phyloP scores from a whole-genome alignment of 2,888 invertebrate genomes.

The Sinotaia quadrata region DNA sequence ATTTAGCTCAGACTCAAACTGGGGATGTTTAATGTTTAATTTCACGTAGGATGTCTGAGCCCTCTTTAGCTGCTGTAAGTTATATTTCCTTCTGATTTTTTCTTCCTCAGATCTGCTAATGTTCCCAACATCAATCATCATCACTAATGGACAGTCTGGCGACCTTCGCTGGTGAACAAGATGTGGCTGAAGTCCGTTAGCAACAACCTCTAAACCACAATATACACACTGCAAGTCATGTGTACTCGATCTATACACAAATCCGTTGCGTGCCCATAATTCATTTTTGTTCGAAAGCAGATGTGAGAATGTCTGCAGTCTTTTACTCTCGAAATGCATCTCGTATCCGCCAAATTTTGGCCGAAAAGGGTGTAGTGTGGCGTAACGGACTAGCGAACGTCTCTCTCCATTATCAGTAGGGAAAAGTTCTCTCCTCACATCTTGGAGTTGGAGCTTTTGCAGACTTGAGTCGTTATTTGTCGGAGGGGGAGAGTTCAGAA shows the following conservation, averaged over 20 bases:
- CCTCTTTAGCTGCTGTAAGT: background rate
- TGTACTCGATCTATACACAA: background rate
- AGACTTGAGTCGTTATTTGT: background rate
- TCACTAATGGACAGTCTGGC: background rate
- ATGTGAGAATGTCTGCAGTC: constrained; percentile 1
- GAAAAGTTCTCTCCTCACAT: background rate
- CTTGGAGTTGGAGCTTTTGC: background rate
- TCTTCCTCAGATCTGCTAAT: background rate
- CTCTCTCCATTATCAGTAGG: background rate
- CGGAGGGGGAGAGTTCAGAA: background rate
- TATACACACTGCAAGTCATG: background rate
- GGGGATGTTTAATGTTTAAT: background rate
- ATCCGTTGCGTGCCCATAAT: background rate
- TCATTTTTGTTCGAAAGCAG: background rate
- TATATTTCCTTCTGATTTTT: background rate
- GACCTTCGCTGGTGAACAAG: background rate
- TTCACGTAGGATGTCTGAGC: too few species aligned
- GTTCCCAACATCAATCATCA: background rate
- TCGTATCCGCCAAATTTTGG: constrained; percentile 2
- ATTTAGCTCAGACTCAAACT: background rate
- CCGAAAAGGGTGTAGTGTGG: background rate
- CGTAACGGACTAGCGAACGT: background rate
- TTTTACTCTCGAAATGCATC: background rate
- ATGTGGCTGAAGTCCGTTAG: background rate
- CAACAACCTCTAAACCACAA: background rate